Base-by-base conservation (phyloP, 2,113 vertebrate genomes). In the Salvelinus alpinus region DNA sequence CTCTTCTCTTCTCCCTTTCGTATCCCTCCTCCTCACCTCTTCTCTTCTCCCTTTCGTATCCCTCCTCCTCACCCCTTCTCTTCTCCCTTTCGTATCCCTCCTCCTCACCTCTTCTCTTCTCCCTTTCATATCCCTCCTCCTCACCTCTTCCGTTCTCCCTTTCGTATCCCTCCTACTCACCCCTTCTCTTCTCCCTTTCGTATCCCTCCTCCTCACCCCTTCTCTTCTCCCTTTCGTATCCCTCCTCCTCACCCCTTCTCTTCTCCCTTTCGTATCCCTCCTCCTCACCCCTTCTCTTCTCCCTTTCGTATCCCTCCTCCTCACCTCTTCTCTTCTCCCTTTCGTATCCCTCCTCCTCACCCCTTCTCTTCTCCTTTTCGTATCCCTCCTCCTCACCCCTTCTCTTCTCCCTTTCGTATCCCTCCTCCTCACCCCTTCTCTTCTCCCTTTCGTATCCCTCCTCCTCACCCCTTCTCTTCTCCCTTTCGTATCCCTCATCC, bases 401-500 rank as follows among this genome's bases (percentile, higher is more conserved):
- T 65, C 25, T 13, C n/a, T 20, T 18, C 16, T 57, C 13, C 0
- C 1, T 22, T 59, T 70, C 0, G 0, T 12, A 1, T 0, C 1
- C 12, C 3, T 14, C 47, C 29, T 4, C 4, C 29, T 29, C 29
- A 0, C 0, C 29, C 0, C 29, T 3, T 29, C 29, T 29, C 3
- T 0, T 29, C 29, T 29, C 1, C 29, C 3, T 4, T 1, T 6
- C 5, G 0, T 9, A 0, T 2, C 3, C n/a, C 18, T 13, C 13
- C 64, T 64, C 34, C 8, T 51, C 29, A 13, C 12, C 44, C 11
- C 0, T 1, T 25, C 44, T 12, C 8, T 12, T 7, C 6, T 12
- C 8, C 1, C 22, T 2, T 29, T 1, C 1, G 0, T 27, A 1
- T 1, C 29, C n/a, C 65, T 27, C 4, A 1, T 27, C 25, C 25